A percentile compares a stretch with the other conserved stretches of the same genome.
Evolutionary conservation across 2,113 vertebrate species (phyloP).

Genomic region (Todiramphus chloris): DNA sequence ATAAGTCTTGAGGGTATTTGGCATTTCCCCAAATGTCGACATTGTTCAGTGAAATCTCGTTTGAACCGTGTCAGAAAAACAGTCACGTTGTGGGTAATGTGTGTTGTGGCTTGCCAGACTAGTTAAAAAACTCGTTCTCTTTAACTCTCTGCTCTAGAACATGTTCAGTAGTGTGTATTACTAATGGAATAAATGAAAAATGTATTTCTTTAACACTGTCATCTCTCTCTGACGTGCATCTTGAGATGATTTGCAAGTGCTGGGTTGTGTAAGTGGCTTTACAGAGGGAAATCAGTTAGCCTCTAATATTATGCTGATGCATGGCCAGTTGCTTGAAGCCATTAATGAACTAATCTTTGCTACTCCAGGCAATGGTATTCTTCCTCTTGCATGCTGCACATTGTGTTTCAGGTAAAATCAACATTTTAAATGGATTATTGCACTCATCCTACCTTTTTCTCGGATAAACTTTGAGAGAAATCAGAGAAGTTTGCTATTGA

Average conservation of each 20-base stretch:
- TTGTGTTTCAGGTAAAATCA: conserved; percentile 65
- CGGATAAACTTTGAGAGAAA: neutral
- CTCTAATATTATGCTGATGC: conserved; percentile 67
- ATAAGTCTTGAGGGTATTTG: neutral
- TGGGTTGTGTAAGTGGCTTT: conserved; percentile 59
- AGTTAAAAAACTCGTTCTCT: neutral
- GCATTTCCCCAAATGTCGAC: neutral
- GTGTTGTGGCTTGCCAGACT: conserved; percentile 21
- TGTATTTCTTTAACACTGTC: conserved; percentile 64
- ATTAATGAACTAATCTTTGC: conserved; percentile 72
- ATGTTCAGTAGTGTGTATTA: conserved; percentile 37
- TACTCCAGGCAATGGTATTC: conserved; percentile 39
- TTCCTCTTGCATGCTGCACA: neutral
- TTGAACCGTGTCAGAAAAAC: neutral
- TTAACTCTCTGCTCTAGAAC: neutral
- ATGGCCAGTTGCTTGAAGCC: conserved; percentile 65
- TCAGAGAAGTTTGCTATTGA: neutral
- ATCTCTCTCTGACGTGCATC: conserved; percentile 48
- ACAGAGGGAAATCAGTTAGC: conserved; percentile 66
- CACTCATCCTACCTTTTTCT: neutral
- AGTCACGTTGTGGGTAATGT: neutral
- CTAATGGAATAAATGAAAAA: conserved; percentile 70
- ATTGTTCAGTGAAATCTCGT: neutral
- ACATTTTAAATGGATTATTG: conserved; percentile 11
- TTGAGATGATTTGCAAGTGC: conserved; percentile 69